These are phyloP conservation scores for Trichonephila inaurata DNA, from an alignment of 1,140 invertebrate species.

Conservation along the genomic window DNA sequence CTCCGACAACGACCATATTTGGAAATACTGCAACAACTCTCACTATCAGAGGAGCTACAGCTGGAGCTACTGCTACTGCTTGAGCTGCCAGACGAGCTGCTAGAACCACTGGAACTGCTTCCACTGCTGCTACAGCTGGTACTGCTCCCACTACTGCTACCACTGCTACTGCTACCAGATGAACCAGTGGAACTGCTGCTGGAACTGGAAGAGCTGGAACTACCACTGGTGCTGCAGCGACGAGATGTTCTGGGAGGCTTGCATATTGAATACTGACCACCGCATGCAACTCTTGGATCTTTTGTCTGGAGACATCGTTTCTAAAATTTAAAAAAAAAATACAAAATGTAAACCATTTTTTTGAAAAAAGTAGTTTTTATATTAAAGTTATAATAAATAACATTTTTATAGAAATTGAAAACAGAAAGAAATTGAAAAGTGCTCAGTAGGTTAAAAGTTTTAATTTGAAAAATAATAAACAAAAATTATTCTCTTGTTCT, in stretches of 20 bases:
- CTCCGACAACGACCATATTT: slow-evolving; percentile 45
- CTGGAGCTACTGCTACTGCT: slow-evolving; percentile 68
- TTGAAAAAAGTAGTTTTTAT: background rate
- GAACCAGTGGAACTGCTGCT: slow-evolving; percentile 59
- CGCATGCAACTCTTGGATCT: slow-evolving; percentile 48
- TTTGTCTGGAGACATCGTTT: slow-evolving; percentile 67
- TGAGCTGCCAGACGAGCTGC: slow-evolving; percentile 54
- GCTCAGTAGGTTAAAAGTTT: too few relatives aligned
- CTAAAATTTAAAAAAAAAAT: background rate
- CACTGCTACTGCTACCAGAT: slow-evolving; percentile 49
- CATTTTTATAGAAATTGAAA: background rate
- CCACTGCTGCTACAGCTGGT: background rate
- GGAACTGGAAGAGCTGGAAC: slow-evolving; percentile 69
- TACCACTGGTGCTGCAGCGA: slow-evolving; percentile 58
- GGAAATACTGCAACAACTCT: slow-evolving; percentile 64
- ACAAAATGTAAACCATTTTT: background rate
- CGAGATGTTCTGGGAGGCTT: slow-evolving; percentile 27
- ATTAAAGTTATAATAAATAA: too few relatives aligned
- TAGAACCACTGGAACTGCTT: slow-evolving; percentile 55
- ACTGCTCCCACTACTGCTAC: background rate
- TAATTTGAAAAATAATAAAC: too few relatives aligned
- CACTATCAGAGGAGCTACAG: slow-evolving; percentile 66
- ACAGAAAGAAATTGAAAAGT: background rate
- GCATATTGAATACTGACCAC: slow-evolving; percentile 35
- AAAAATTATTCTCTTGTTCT: too few relatives aligned